A percentile compares a stretch with the other conserved stretches of the same genome.
Conservation (phyloP, 2,888 invertebrate species). For the Acanthopleura granulata region DNA sequence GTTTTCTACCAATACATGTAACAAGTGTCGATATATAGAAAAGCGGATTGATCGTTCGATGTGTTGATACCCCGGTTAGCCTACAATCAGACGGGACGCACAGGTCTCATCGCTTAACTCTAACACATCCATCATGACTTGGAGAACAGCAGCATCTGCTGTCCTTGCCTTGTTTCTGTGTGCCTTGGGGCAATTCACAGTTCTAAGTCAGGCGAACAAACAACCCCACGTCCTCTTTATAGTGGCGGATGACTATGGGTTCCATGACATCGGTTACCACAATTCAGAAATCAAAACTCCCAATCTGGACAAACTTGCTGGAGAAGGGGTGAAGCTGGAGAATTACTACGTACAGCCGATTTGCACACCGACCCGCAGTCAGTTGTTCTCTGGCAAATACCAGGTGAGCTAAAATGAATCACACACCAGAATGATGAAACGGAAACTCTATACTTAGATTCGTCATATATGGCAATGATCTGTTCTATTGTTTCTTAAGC, state of each 20-base stretch:
- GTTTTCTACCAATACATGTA: too few species aligned
- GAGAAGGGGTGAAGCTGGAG: slow-evolving; percentile 42
- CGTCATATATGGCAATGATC: too few species aligned
- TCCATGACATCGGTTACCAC: slow-evolving; percentile 47
- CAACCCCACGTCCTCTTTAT: slow-evolving; percentile 42
- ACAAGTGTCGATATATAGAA: too few species aligned
- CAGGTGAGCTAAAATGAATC: slow-evolving; percentile 33
- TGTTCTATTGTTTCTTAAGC: too few species aligned
- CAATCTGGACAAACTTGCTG: slow-evolving; percentile 39
- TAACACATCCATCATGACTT: too few species aligned
- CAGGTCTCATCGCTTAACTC: background rate
- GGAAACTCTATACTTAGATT: too few species aligned
- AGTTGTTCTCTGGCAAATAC: slow-evolving; percentile 42
- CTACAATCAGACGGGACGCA: too few species aligned
- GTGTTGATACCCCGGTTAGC: too few species aligned
- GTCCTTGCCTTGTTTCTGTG: background rate
- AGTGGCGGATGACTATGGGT: slow-evolving; percentile 48
- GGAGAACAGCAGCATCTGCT: too few species aligned
- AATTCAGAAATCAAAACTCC: slow-evolving; percentile 45
- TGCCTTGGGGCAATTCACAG: background rate
- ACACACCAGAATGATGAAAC: too few species aligned
- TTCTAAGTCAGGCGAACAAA: background rate
- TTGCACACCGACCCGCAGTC: slow-evolving; percentile 46
- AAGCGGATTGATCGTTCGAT: too few species aligned
- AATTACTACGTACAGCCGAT: slow-evolving; percentile 51